Conservation (phyloP, 2,888 invertebrate genomes). For the Erebia aethiops region DNA sequence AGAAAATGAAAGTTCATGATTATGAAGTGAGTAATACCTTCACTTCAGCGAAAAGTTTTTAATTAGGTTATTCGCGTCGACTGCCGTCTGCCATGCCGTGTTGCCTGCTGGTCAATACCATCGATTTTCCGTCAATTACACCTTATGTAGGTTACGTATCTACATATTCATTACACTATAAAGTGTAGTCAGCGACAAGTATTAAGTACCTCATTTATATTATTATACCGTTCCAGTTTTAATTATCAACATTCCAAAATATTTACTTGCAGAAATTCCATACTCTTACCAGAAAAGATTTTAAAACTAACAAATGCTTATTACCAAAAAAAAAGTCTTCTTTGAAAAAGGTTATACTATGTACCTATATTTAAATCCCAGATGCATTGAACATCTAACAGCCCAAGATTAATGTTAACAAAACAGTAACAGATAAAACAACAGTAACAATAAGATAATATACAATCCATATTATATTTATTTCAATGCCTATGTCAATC, state of each 20-base stretch:
- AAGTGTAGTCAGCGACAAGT: background rate
- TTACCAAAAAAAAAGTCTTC: background rate
- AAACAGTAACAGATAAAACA: too few species aligned
- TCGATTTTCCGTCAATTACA: slow-evolving; percentile 51
- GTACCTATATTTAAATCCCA: too few species aligned
- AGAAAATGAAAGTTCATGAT: too few species aligned
- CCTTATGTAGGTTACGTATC: slow-evolving; percentile 39
- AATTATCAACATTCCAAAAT: background rate
- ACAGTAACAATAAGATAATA: too few species aligned
- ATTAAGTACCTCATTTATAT: background rate
- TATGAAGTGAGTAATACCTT: background rate
- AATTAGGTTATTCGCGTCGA: slow-evolving; percentile 1
- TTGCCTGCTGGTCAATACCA: slow-evolving; percentile 48
- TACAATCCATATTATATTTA: too few species aligned
- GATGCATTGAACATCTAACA: too few species aligned
- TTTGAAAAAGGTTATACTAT: background rate
- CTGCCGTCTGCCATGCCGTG: background rate
- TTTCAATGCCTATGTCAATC: background rate
- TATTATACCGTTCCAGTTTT: background rate
- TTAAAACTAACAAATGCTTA: background rate
- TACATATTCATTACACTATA: slow-evolving; percentile 30
- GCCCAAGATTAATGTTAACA: too few species aligned
- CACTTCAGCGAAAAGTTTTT: background rate
- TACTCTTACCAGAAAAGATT: background rate
- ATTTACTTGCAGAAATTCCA: background rate